These are phyloP conservation scores for Philaethria dido DNA, from an alignment of 2,888 invertebrate genomes.

Conservation along the genomic window DNA sequence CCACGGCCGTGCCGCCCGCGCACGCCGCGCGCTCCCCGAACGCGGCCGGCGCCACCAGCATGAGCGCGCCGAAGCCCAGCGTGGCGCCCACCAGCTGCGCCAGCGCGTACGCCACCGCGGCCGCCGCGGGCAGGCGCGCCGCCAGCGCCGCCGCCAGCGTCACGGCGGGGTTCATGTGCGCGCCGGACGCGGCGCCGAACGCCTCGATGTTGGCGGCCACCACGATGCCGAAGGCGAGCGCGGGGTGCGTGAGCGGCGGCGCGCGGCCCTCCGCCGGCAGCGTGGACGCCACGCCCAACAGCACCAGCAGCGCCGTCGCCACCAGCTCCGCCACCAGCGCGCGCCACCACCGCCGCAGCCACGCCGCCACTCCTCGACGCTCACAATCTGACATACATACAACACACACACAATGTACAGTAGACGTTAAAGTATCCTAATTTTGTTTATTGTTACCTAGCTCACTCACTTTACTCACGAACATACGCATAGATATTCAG, in stretches of 20 bases:
- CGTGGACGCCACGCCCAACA: constrained; percentile 64
- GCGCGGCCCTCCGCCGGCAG: constrained; percentile 47
- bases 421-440: neutral
- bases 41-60: constrained; percentile 49
- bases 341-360: constrained; percentile 66
- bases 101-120: constrained; percentile 57
- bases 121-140: constrained; percentile 70
- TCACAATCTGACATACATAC: constrained; percentile 15
- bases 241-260: constrained; percentile 61
- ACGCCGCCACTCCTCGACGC: constrained; percentile 47
- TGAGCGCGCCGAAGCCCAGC: constrained; percentile 61
- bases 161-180: constrained; percentile 91
- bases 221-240: constrained; percentile 69
- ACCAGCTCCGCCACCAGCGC: constrained; percentile 64
- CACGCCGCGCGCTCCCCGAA: constrained; percentile 34
- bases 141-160: constrained; percentile 86
- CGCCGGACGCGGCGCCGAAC: constrained; percentile 89
- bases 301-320: constrained; percentile 70
- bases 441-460: too few relatives aligned
- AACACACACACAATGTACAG: neutral
- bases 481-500: too few relatives aligned
- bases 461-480: too few relatives aligned
- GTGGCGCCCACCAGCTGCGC: constrained; percentile 64
- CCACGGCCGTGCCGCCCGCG: constrained; percentile 45
- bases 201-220: constrained; percentile 61